Evolutionary conservation across 1,140 invertebrate genomes (phyloP).

Genomic region (Lasaia peninsularis): DNA sequence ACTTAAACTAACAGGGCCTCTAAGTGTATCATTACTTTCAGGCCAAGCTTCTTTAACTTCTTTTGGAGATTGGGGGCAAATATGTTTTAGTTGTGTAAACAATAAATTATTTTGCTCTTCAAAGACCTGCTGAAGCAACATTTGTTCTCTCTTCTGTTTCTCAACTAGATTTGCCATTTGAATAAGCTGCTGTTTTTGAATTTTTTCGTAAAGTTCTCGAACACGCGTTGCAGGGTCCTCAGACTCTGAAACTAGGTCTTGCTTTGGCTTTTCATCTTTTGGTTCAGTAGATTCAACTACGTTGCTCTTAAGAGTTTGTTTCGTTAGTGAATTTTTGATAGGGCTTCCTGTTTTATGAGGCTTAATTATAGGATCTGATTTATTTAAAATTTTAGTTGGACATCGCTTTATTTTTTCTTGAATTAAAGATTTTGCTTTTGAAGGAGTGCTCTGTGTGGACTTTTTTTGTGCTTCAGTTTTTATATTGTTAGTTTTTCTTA

Average conservation of each 20-base stretch:
- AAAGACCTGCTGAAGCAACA: constrained; percentile 78
- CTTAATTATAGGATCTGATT: constrained; percentile 46
- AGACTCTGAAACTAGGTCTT: constrained; percentile 34
- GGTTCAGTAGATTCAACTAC: constrained; percentile 18
- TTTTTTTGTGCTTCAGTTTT: constrained; percentile 26
- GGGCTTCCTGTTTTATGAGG: constrained; percentile 34
- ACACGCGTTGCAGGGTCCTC: constrained; percentile 58
- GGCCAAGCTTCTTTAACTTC: constrained; percentile 58
- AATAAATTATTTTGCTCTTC: constrained; percentile 79
- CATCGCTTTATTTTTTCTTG: constrained; percentile 33
- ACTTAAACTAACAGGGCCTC: constrained; percentile 62
- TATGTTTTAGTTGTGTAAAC: constrained; percentile 77
- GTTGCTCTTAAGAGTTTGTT: constrained; percentile 24
- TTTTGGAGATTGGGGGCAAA: constrained; percentile 55
- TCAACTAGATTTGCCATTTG: constrained; percentile 78
- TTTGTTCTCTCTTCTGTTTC: constrained; percentile 79
- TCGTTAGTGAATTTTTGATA: constrained; percentile 27
- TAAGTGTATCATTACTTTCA: constrained; percentile 32
- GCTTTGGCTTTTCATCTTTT: constrained; percentile 27
- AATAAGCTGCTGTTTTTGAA: constrained; percentile 79
- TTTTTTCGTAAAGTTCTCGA: constrained; percentile 70
- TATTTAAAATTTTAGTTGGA: constrained; percentile 33
- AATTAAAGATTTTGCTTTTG: constrained; percentile 35
- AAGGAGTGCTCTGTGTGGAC: constrained; percentile 20
- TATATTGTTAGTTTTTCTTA: constrained; percentile 23